phyloP scores from a whole-genome alignment of 1,140 invertebrate genomes.

The Drosophila yakuba region DNA sequence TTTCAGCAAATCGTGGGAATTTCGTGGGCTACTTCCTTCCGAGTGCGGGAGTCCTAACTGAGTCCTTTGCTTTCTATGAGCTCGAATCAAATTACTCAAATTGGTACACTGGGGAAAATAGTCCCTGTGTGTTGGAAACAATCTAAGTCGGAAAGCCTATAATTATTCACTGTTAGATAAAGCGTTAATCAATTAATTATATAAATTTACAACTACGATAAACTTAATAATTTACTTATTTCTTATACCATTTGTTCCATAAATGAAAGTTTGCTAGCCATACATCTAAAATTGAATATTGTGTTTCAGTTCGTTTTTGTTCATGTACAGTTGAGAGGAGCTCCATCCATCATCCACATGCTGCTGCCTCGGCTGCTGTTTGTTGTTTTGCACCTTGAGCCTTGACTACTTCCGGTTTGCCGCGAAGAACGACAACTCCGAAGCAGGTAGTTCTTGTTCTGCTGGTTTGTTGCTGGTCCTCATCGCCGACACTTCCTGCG shows the following conservation, averaged over 20 bases:
- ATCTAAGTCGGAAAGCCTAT: background rate
- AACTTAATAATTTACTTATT: too few species aligned
- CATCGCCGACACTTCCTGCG: conserved; percentile 69
- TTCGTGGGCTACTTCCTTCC: conserved; percentile 69
- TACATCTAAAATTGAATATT: background rate
- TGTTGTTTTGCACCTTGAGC: conserved; percentile 77
- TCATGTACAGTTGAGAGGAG: background rate
- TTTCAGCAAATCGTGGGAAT: conserved; percentile 69
- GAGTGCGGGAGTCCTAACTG: conserved; percentile 29
- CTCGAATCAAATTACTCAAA: conserved; percentile 79
- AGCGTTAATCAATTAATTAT: background rate
- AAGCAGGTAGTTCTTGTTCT: conserved; percentile 67
- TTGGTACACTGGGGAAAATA: background rate
- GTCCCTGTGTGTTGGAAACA: background rate
- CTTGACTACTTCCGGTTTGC: conserved; percentile 79
- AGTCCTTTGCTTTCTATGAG: conserved; percentile 61
- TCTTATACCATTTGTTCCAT: too few species aligned
- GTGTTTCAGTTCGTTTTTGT: background rate
- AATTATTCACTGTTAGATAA: background rate
- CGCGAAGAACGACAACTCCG: conserved; percentile 71
- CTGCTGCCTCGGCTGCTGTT: conserved; percentile 32
- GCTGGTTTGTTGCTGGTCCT: conserved; percentile 6
- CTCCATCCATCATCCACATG: conserved; percentile 72
- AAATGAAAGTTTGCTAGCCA: too few species aligned
- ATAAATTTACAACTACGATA: too few species aligned